phyloP scores from a whole-genome alignment of 2,797 vertebrate species.

The Manis crassicaudata region DNA sequence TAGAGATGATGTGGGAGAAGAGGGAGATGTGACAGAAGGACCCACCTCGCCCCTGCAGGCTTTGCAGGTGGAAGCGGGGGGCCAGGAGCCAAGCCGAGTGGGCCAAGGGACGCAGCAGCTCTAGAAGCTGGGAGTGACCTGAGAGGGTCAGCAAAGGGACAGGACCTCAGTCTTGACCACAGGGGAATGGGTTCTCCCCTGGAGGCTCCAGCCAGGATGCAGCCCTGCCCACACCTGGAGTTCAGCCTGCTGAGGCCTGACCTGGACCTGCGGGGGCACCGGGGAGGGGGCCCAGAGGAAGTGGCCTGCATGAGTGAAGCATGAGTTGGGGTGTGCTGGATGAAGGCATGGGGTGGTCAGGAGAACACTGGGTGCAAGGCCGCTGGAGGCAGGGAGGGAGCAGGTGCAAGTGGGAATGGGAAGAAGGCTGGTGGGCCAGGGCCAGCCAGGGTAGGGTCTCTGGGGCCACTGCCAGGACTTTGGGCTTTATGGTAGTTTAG shows the following conservation, averaged over 20 bases:
- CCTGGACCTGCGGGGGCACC: not conserved
- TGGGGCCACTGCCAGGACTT: not conserved
- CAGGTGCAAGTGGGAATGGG: not conserved
- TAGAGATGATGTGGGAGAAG: not conserved
- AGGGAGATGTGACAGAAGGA: not conserved
- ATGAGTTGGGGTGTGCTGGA: not conserved
- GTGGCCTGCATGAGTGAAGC: not conserved
- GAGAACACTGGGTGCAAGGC: fast-evolving
- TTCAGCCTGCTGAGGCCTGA: not conserved
- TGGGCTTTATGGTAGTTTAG: not conserved
- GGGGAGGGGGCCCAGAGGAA: not conserved
- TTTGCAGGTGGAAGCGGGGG: not conserved
- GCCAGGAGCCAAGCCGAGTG: fast-evolving
- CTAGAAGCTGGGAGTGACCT: not conserved
- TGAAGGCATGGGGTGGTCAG: not conserved
- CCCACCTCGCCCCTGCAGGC: not conserved
- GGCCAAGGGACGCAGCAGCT: fast-evolving
- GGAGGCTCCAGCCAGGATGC: not conserved
- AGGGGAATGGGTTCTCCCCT: not conserved
- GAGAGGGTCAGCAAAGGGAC: not conserved
- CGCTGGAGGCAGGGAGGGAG: not conserved
- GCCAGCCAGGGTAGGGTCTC: not conserved
- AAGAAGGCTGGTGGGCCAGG: not conserved
- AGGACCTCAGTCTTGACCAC: not conserved
- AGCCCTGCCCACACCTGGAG: not conserved